Evolutionary conservation across 2,797 vertebrate species (phyloP), one percentile per base, ranked within the genome.

Genomic region (Threskiornis aethiopicus): DNA sequence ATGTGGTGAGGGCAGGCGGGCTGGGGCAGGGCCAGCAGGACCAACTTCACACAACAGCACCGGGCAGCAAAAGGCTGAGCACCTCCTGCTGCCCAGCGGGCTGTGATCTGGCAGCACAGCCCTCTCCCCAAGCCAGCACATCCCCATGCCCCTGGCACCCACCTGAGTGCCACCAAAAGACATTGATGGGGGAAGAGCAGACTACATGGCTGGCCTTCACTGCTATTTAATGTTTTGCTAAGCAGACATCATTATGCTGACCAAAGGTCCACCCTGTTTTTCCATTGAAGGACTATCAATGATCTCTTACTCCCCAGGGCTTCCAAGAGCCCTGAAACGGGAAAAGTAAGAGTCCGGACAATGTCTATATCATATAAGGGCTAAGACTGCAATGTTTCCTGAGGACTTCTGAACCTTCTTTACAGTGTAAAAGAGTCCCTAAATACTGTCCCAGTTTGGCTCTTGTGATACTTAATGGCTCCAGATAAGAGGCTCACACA

Each of bases 51-150:
- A 31, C 31, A 22, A 31, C 9, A 19, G 47, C 8, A 20, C 47
- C 25, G 25, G 29, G 19, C 19, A 77, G 46, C 21, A n/a, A 84
- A 73, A 70, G 44, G 44, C 35, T 21, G 29, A 94, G 70, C 52
- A 51, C 6, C 20, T 58, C 71, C 49, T 1, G 1, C 31, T 11
- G 33, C 49, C 4, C 1, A 37, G 81, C 1, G 0, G 14, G 24
- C 18, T 3, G 13, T 6, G 9, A 58, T 3, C 33, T 2, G 5
- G 14, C 31, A 85, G 8, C 11, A 0, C 0, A 0, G 61, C 29
- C 26, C 16, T 9, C 11, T 52, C n/a, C n/a, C 16, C 49, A 51
- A 15, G 11, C 25, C 54, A 64, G 24, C 26, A 55, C 20, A 2
- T 16, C 18, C 49, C 6, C 1, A 0, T 2, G 24, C 8, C 21